Base-by-base conservation (phyloP, 92 coral and sea anemone species). In the Zoanthus gigantus region DNA sequence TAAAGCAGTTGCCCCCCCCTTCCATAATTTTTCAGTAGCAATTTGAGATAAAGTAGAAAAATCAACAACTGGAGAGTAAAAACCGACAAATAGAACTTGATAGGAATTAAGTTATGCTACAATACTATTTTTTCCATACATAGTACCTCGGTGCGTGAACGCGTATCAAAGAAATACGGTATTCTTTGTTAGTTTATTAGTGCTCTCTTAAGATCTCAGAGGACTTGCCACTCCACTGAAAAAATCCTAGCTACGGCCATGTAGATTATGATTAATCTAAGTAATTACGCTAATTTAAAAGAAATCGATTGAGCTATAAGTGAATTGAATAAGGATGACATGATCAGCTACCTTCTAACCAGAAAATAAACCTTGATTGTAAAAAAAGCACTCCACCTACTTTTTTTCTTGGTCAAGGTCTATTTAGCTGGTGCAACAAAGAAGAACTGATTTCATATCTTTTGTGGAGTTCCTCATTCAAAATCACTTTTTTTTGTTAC, bases 391-490 rank as follows among this genome's bases (percentile, higher is more conserved):
- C 85, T 81, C 85, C 85, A 81, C 85, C 29, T 1, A 81, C 85
- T 47, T 81, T 81, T 77, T 56, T 34, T 13, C 61, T 9, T 14
- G 9, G 75, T 53, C 71, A 52, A 71, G 77, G 72, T 65, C 10
- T 60, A 23, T 28, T 75, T 56, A 2, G 12, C 56, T 79, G 90
- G 57, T 45, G 57, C 44, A 9, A n/a, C 37, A 80, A 14, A 44
- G 34, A 69, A 61, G 74, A 80, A 66, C 72, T 42, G 9, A 79
- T 81, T 45, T 81, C 75, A 66, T 47, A 48, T 81, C 85, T 81
- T 81, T 47, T 66, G 85, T 81, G 85, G 85, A 81, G 85, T 63
- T 81, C 71, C 66, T 66, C 75, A 66, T 81, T 81, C 85, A 81
- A 81, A 67, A 23, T 66, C 60, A 46, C 67, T 73, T 48, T 66